Evolutionary conservation across 2,888 invertebrate species (phyloP).

Genomic region (Coelopa pilipes): DNA sequence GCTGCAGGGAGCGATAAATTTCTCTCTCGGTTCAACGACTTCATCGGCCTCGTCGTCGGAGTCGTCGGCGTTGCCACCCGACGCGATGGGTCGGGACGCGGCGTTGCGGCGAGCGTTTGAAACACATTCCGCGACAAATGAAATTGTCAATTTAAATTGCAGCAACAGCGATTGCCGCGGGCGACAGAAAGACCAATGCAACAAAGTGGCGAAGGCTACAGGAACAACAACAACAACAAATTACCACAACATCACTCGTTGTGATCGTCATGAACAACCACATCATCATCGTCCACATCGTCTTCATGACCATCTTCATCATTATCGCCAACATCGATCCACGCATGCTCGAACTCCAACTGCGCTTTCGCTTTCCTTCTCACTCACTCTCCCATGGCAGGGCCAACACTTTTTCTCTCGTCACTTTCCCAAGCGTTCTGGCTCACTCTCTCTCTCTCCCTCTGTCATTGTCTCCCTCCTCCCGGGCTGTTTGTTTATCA

Average conservation of each 20-base stretch:
- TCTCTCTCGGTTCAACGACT: conserved; percentile 18
- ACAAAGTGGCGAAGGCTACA: conserved; percentile 35
- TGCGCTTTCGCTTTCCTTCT: neutral
- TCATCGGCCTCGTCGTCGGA: neutral
- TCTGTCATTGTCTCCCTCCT: neutral
- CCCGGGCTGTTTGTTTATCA: neutral
- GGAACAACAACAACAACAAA: conserved; percentile 35
- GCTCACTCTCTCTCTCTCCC: neutral
- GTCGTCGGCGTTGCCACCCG: neutral
- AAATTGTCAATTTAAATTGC: conserved; percentile 58
- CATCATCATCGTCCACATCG: too few relatives aligned
- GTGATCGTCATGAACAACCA: too few relatives aligned
- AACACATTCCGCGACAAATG: conserved; percentile 42
- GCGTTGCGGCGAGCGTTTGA: neutral
- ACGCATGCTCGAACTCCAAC: neutral
- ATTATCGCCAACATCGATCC: neutral
- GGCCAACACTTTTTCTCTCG: neutral
- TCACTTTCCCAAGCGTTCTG: neutral
- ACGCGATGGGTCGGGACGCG: too few relatives aligned
- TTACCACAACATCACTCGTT: conserved; percentile 2
- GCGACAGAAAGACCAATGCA: conserved; percentile 41
- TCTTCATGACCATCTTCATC: too few relatives aligned
- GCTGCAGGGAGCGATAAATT: neutral
- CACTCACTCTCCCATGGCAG: neutral
- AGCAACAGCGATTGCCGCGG: conserved; percentile 48